Evolutionary conservation across 2,113 vertebrate genomes (phyloP).

Genomic region (Indri indri): DNA sequence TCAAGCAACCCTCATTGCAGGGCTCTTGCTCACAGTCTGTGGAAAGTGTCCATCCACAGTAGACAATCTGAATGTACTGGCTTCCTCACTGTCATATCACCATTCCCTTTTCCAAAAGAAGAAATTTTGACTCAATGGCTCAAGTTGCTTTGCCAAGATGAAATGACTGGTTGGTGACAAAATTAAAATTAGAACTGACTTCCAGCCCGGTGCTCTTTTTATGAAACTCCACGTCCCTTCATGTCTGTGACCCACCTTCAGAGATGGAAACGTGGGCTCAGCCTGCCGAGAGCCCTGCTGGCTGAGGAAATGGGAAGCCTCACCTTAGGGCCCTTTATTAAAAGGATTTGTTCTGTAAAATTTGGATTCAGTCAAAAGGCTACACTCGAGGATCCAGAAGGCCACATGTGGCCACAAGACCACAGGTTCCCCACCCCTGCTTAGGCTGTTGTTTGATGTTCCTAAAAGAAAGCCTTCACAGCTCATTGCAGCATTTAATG

Average conservation of each 20-base stretch:
- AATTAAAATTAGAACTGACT: not conserved
- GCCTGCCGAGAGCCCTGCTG: not conserved
- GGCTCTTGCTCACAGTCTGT: not conserved
- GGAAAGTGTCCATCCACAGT: not conserved
- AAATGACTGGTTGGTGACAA: not conserved
- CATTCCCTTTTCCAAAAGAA: not conserved
- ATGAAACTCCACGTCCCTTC: not conserved
- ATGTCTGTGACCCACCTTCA: not conserved
- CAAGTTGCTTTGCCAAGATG: not conserved
- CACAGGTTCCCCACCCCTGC: no score
- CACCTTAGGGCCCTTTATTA: not conserved
- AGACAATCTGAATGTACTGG: not conserved
- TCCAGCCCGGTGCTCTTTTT: not conserved
- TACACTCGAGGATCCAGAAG: no score
- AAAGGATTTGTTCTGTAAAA: no score
- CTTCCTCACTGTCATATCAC: not conserved
- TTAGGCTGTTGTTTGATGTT: slow-evolving; percentile 34
- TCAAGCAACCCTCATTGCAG: not conserved
- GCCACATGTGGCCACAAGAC: no score
- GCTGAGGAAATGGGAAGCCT: not conserved
- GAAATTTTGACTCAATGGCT: not conserved
- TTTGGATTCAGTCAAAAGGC: no score
- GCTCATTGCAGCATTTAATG: slow-evolving; percentile 68
- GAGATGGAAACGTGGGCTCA: not conserved
- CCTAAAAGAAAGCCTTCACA: slow-evolving; percentile 60